Evolutionary conservation across 2,888 invertebrate species (phyloP).

Genomic region (Eupithecia pulchellata): DNA sequence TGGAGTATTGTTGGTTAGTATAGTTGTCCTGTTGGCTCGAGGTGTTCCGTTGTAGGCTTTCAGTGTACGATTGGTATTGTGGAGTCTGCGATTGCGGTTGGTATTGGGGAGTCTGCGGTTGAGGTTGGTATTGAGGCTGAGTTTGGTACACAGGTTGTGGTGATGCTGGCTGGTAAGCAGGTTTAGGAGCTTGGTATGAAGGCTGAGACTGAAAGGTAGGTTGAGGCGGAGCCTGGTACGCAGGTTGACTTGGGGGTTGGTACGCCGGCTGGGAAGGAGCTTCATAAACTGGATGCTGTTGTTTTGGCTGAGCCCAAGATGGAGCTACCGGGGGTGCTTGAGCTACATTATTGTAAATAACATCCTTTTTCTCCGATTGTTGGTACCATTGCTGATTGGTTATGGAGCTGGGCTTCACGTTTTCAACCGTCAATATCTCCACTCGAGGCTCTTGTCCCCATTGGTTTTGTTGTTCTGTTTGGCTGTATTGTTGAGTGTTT

Average conservation of each 20-base stretch:
- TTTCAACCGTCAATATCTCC: constrained; percentile 75
- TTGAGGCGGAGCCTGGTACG: constrained; percentile 48
- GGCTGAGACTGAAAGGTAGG: constrained; percentile 54
- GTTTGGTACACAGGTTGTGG: constrained; percentile 40
- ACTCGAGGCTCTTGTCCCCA: constrained; percentile 75
- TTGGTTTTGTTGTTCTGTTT: constrained; percentile 68
- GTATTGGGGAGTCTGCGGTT: constrained; percentile 46
- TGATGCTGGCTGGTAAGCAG: constrained; percentile 47
- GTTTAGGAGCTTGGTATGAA: constrained; percentile 42
- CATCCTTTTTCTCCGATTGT: constrained; percentile 66
- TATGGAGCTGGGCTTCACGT: constrained; percentile 78
- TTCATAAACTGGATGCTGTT: constrained; percentile 26
- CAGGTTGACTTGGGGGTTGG: constrained; percentile 50
- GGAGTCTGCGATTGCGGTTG: constrained; percentile 51
- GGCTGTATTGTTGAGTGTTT: constrained; percentile 63
- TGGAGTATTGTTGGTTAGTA: constrained; percentile 24
- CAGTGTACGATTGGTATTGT: constrained; percentile 62
- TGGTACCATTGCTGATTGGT: constrained; percentile 81
- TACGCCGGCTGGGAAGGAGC: constrained; percentile 52
- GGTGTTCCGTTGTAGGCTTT: constrained; percentile 59
- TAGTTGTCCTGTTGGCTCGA: constrained; percentile 44
- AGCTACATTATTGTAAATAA: constrained; percentile 62
- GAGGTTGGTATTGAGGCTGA: constrained; percentile 44
- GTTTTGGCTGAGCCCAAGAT: constrained; percentile 55
- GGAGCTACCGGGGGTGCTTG: constrained; percentile 48